Conservation (phyloP, 1,140 invertebrate genomes). For the Panagrolaimus sp. region DNA sequence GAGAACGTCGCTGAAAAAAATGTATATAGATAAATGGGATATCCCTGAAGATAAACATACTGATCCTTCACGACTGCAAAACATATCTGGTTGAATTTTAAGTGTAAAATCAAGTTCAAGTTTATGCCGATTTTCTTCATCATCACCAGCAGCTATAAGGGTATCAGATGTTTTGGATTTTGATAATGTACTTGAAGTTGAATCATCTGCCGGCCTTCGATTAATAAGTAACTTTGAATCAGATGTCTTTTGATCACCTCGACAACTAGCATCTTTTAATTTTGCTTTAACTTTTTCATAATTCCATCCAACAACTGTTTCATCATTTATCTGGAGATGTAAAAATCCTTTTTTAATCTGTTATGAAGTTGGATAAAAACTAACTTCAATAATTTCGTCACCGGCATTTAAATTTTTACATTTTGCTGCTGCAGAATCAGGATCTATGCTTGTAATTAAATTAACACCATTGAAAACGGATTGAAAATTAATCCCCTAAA, state of each 20-base stretch:
- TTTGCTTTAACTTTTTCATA: slow-evolving; percentile 12
- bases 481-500: slow-evolving; percentile 39
- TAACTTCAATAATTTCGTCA: slow-evolving; percentile 43
- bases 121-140: slow-evolving; percentile 16
- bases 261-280: background rate
- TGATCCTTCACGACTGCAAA: slow-evolving; percentile 22
- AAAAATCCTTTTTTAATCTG: background rate
- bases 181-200: slow-evolving; percentile 28
- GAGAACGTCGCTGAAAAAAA: background rate
- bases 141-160: slow-evolving; percentile 11
- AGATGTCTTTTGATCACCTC: background rate
- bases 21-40: slow-evolving; percentile 3
- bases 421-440: slow-evolving; percentile 24
- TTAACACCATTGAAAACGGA: slow-evolving; percentile 34
- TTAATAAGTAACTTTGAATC: slow-evolving; percentile 23
- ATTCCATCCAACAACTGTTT: slow-evolving; percentile 30
- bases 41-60: background rate
- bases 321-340: slow-evolving; percentile 25
- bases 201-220: slow-evolving; percentile 33
- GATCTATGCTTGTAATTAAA: slow-evolving; percentile 33
- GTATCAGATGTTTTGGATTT: slow-evolving; percentile 18
- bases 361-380: background rate
- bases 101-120: slow-evolving; percentile 36
- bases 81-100: slow-evolving; percentile 42
- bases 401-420: slow-evolving; percentile 38